Base-by-base conservation (phyloP, 1,140 invertebrate species). In the Drosophila kikkawai region DNA sequence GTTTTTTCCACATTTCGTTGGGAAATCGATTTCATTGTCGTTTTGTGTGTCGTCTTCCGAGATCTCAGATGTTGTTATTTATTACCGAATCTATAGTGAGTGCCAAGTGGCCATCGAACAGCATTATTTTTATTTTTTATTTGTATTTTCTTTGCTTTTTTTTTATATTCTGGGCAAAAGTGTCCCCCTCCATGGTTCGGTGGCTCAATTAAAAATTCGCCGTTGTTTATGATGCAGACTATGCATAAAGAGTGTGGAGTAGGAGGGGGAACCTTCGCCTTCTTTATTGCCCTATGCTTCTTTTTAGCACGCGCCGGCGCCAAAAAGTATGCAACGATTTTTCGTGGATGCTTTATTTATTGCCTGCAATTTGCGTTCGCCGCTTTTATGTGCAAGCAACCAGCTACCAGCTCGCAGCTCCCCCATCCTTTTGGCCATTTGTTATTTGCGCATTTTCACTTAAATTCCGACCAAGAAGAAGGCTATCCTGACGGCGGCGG, bases 301-400 rank as follows among this genome's bases (percentile, higher is more conserved):
- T 34, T 55, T 29, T 53, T 42, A 29, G 37, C n/a, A 42, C 50
- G 56, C 55, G 47, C 45, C 79, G 66, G 64, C 56, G 64, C 70
- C 80, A 48, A 59, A 70, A 84, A 83, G 81, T 84, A 70, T 83
- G 81, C 81, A 84, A 59, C 81, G 81, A 84, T 83, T 83, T 83
- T 76, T 76, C 61, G 81, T 80, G 78, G 81, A 85, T 84, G 81
- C 75, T 80, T 85, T 85, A 83, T 87, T 76, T 80, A 77, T 88
- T 77, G 83, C 80, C 67, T 79, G 83, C 80, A 86, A 82, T 86
- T 86, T 86, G 80, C 76, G 75, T 61, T 57, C 45, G 57, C 61
- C 65, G 68, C 69, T 75, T 82, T 82, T 77, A 67, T 88, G 78
- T 80, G 73, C 71, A 84, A 67, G 61, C 80, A 7, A 32, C 45